phyloP scores from a whole-genome alignment of 2,113 vertebrate species.

The Falco punctatus region DNA sequence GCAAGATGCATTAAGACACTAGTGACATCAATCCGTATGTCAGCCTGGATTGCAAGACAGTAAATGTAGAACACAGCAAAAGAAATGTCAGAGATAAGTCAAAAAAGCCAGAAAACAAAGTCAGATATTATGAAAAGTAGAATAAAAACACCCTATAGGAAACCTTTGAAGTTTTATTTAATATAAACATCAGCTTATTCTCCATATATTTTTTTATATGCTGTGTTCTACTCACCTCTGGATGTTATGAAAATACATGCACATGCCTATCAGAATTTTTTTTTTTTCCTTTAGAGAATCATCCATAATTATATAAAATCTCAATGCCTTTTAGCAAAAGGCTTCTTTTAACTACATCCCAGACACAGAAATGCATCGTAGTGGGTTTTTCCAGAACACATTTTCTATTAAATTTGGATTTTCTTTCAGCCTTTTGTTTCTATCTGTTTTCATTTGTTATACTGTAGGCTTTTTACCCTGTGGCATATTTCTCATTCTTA shows the following conservation, averaged over 20 bases:
- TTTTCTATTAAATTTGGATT: conserved; percentile 33
- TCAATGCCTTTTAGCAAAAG: not conserved
- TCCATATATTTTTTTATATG: not conserved
- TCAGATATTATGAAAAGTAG: not conserved
- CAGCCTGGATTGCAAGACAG: not conserved
- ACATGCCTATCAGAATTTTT: not conserved
- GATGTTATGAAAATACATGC: not conserved
- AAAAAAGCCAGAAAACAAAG: not conserved
- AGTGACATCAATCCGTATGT: not conserved
- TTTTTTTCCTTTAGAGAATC: not conserved
- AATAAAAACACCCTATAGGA: not conserved
- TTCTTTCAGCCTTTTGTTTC: conserved; percentile 62
- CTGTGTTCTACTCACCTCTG: not conserved
- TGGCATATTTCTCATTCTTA: conserved; percentile 73
- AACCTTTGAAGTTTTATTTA: not conserved
- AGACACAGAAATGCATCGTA: not conserved
- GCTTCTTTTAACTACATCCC: not conserved
- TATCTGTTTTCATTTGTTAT: conserved; percentile 54
- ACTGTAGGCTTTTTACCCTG: conserved; percentile 69
- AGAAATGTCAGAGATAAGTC: not conserved
- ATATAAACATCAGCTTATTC: not conserved
- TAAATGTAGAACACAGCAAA: not conserved
- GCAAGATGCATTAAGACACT: not conserved
- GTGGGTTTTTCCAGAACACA: not conserved
- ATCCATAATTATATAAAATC: not conserved